These are phyloP conservation scores for Rhinoptilus africanus DNA, from an alignment of 2,113 vertebrate species.

Conservation along the genomic window DNA sequence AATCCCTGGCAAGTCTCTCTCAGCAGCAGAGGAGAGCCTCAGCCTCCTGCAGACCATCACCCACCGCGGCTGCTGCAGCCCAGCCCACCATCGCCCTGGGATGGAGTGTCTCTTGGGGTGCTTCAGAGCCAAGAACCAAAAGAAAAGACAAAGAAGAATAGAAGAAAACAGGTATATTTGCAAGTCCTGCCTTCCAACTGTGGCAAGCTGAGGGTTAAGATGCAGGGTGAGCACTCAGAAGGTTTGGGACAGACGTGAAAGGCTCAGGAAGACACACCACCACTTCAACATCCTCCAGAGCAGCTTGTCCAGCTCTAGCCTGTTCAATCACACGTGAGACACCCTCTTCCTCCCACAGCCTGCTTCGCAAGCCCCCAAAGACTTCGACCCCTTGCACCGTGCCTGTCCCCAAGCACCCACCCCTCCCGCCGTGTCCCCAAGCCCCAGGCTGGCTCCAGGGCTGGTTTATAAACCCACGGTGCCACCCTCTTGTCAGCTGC, in stretches of 20 bases:
- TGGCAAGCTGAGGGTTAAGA: background rate
- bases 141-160: background rate
- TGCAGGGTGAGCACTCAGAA: background rate
- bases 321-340: accelerated
- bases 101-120: background rate
- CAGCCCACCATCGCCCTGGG: accelerated
- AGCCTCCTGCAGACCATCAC: background rate
- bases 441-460: background rate
- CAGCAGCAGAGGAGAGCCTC: background rate
- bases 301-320: background rate
- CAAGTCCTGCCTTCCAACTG: background rate
- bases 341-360: background rate
- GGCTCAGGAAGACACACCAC: too few species aligned
- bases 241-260: accelerated
- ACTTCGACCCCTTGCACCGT: background rate
- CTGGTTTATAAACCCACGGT: accelerated
- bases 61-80: background rate
- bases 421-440: background rate
- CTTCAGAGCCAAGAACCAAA: background rate
- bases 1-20: background rate
- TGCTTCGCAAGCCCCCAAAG: background rate
- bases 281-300: background rate
- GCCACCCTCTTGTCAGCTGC: background rate
- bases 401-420: background rate
- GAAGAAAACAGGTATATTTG: accelerated